Evolutionary conservation across 1,140 invertebrate species (phyloP), one percentile per base, ranked within the genome.

Genomic region (Calosoma granatense): DNA sequence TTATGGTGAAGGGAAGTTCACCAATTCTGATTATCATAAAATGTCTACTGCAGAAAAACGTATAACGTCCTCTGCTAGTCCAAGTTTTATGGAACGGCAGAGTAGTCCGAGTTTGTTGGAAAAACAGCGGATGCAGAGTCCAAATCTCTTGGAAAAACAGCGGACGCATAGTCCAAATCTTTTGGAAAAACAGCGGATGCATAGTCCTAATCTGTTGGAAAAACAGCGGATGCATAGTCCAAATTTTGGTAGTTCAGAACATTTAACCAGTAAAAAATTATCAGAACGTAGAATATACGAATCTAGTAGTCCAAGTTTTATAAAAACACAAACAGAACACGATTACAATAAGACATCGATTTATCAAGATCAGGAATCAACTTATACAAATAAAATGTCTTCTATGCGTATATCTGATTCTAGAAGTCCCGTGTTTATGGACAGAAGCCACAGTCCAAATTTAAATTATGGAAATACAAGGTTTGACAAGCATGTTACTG

Each of bases 21-120:
- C 39, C 51, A 58, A 20, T 59, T 47, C 56, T 14, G 59, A 20
- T 39, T 54, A 23, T 54, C 26, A 2, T 53, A 11, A 20, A 53
- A 53, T 12, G 22, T 15, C 19, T 17, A 47, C 41, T 12, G 26
- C n/a, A 47, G 41, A 76, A 70, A 63, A 77, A 69, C 60, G 74
- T 68, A 54, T 71, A 68, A 57, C 72, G 3, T 47, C 41, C 9
- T 11, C 60, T n/a, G n/a, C n/a, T 64, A 71, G 59, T 71, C 70
- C 61, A 70, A 70, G 60, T 60, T 71, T 57, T 73, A 72, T 60
- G 70, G 73, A 23, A 58, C 64, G 56, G 59, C 63, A 17, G 71
- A 71, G 59, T 11, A 47, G 41, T 47, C 41, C 51, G 1, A 20
- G 20, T 17, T 51, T 51, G 6, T 51, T 51, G 2, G 20, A n/a